These are phyloP conservation scores for Anolis sagrei DNA, from an alignment of 2,113 vertebrate genomes.

Conservation along the genomic window DNA sequence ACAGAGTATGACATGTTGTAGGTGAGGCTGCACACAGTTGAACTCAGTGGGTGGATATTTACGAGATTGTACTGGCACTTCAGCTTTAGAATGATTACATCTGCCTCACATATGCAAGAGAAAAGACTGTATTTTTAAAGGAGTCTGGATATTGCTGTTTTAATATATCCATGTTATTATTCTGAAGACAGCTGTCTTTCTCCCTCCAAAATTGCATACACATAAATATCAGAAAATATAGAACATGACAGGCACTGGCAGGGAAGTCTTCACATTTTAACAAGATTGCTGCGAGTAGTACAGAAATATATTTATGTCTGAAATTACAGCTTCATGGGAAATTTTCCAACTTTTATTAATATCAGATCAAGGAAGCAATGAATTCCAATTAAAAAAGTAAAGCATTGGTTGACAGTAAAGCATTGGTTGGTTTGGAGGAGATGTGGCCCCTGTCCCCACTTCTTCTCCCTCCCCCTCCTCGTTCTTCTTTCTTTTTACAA, in stretches of 20 bases:
- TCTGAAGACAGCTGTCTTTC: constrained; percentile 6
- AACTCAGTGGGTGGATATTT: not conserved
- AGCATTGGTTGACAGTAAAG: not conserved
- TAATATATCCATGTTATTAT: not conserved
- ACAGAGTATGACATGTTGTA: not conserved
- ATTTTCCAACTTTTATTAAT: constrained; percentile 3
- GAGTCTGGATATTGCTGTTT: not conserved
- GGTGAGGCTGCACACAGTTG: not conserved
- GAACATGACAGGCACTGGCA: not conserved
- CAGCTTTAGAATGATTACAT: not conserved
- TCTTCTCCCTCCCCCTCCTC: no score
- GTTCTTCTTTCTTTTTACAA: no score
- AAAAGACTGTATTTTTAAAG: not conserved
- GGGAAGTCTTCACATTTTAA: constrained; percentile 9
- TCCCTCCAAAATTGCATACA: not conserved
- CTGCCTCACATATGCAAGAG: not conserved
- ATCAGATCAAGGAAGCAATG: not conserved
- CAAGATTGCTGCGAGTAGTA: not conserved
- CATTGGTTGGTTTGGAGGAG: not conserved
- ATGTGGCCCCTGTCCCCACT: not conserved
- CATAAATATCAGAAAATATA: constrained; percentile 1
- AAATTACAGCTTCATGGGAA: constrained; percentile 13
- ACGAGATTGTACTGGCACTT: not conserved
- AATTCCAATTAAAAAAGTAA: constrained; percentile 4
- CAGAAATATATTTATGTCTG: constrained; percentile 18